A percentile compares a stretch with the other conserved stretches of the same genome.
phyloP scores from a whole-genome alignment of 2,113 vertebrate species.

The Bos taurus region DNA sequence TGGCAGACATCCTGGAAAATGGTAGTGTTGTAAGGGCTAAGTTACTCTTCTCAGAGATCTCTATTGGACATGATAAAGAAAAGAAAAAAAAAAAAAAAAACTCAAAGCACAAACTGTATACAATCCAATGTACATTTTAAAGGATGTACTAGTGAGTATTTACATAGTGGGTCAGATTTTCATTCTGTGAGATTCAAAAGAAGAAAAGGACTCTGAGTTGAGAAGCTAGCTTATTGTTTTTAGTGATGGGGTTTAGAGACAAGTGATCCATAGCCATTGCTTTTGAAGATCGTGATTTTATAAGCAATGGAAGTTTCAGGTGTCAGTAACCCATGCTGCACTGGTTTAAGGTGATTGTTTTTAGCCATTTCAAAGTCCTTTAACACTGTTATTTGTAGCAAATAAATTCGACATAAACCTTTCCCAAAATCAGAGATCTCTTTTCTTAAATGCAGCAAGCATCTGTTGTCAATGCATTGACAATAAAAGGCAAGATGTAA shows the following conservation, averaged over 20 bases:
- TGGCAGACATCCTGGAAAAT: constrained; percentile 76
- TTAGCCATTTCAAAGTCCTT: constrained; percentile 33
- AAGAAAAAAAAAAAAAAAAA: neutral
- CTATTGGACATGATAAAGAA: constrained; percentile 63
- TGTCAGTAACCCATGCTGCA: constrained; percentile 1
- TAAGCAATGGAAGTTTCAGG: constrained; percentile 50
- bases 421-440: neutral
- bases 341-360: constrained; percentile 4
- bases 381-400: constrained; percentile 33
- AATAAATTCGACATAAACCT: constrained; percentile 8
- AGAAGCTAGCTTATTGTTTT: constrained; percentile 47
- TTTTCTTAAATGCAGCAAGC: neutral
- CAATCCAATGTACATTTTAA: constrained; percentile 55
- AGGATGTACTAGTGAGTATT: constrained; percentile 37
- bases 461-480: neutral
- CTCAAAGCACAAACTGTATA: constrained; percentile 44
- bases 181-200: constrained; percentile 50
- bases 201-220: constrained; percentile 61
- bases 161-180: constrained; percentile 55
- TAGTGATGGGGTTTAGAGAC: constrained; percentile 47
- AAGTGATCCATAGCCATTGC: constrained; percentile 28
- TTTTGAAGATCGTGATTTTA: constrained; percentile 64
- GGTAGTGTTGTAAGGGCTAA: constrained; percentile 21
- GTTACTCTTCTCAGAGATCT: constrained; percentile 69
- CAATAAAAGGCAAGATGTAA: neutral